Evolutionary conservation across 2,888 invertebrate genomes (phyloP).

Genomic region (Thysanoteuthis rhombus): DNA sequence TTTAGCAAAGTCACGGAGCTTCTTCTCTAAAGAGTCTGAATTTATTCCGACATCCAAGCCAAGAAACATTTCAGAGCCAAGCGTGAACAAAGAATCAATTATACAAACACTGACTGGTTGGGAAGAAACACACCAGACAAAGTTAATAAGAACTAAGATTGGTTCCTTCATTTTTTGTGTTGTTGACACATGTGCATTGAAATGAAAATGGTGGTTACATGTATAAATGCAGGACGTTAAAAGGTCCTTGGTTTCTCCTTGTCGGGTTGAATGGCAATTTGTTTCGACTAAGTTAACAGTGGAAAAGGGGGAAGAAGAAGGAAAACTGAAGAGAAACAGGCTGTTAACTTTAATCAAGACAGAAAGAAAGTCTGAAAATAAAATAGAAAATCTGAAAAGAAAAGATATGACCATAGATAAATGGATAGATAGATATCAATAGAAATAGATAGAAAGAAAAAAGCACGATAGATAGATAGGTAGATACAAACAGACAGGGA

Average conservation of each 20-base stretch:
- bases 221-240: not conserved
- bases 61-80: not conserved
- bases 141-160: not conserved
- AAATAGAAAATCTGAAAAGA: no score
- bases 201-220: not conserved
- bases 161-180: not conserved
- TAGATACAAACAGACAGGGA: not conserved
- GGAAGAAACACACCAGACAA: not conserved
- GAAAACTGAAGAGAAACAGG: not conserved
- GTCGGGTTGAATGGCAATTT: not conserved
- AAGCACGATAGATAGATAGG: not conserved
- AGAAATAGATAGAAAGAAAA: no score
- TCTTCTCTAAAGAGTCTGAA: not conserved
- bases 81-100: not conserved
- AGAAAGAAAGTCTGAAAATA: not conserved
- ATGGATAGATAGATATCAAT: no score
- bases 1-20: not conserved
- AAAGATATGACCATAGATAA: no score
- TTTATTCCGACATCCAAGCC: not conserved
- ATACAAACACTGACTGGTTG: not conserved
- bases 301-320: not conserved
- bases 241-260: not conserved
- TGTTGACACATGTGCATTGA: not conserved
- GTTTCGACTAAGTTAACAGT: not conserved
- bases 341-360: not conserved